Percentiles rank a stretch among this genome's conserved stretches.
These are phyloP conservation scores for Acanthurus tractus DNA, from an alignment of 2,797 vertebrate species.

Conservation along the genomic window DNA sequence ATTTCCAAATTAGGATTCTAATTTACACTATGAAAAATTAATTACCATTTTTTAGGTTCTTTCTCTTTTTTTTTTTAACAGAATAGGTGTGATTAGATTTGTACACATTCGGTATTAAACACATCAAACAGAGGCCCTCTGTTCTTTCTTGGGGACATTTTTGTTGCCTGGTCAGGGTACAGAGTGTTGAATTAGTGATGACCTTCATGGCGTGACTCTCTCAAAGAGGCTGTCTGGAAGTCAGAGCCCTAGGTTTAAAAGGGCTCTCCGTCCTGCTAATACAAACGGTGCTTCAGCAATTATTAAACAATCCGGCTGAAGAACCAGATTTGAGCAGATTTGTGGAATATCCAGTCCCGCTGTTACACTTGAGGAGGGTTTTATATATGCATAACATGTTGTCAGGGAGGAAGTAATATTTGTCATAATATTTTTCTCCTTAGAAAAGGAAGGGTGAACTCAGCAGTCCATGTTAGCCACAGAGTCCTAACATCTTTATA, in stretches of 20 bases:
- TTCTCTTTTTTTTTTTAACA: constrained; percentile 85
- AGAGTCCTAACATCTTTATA: constrained; percentile 67
- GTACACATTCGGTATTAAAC: constrained; percentile 78
- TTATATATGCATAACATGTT: constrained; percentile 50
- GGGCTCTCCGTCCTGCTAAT: constrained; percentile 34
- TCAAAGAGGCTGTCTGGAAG: constrained; percentile 54
- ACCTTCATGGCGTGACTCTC: constrained; percentile 77
- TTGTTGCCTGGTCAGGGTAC: constrained; percentile 72
- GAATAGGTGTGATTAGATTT: constrained; percentile 82
- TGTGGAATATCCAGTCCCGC: constrained; percentile 26
- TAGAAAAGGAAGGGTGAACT: constrained; percentile 52
- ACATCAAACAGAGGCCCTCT: constrained; percentile 56
- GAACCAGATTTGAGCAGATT: constrained; percentile 43
- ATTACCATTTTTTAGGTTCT: constrained; percentile 85
- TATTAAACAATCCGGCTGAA: constrained; percentile 53
- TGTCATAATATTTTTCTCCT: constrained; percentile 52
- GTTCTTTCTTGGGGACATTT: constrained; percentile 49
- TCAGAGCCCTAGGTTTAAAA: constrained; percentile 49
- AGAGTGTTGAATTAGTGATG: constrained; percentile 89
- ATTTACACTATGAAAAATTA: constrained; percentile 92
- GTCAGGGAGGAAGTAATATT: constrained; percentile 42
- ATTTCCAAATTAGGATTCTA: constrained; percentile 93
- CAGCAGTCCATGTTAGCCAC: constrained; percentile 60
- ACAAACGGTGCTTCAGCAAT: constrained; percentile 61
- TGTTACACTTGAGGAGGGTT: constrained; percentile 44